Percentiles rank a stretch among this genome's conserved stretches.
Evolutionary conservation across 2,797 vertebrate genomes (phyloP).

Genomic region (Cryptoprocta ferox): DNA sequence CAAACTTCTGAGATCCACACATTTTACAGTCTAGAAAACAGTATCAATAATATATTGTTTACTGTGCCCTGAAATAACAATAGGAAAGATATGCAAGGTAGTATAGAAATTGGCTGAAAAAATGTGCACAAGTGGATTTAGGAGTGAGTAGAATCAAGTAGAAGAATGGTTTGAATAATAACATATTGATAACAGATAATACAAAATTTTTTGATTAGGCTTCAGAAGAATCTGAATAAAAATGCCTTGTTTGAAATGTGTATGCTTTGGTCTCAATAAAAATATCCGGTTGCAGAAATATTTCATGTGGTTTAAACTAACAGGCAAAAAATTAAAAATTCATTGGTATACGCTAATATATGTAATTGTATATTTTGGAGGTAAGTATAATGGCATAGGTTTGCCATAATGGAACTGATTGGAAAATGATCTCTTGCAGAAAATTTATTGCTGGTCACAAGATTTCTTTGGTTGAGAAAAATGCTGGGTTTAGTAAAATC

Average conservation of each 20-base stretch:
- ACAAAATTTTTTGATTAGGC: conserved; percentile 88
- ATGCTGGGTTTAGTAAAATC: conserved; percentile 71
- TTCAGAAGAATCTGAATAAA: conserved; percentile 87
- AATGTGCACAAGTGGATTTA: conserved; percentile 49
- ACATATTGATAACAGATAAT: conserved; percentile 89
- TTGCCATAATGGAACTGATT: conserved; percentile 81
- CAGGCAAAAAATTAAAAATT: conserved; percentile 85
- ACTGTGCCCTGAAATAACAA: neutral
- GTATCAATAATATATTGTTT: neutral
- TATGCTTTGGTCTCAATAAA: conserved; percentile 84
- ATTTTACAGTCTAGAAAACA: conserved; percentile 20
- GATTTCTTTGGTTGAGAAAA: conserved; percentile 76
- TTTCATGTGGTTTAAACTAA: conserved; percentile 88
- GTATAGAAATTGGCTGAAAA: neutral
- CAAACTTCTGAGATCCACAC: neutral
- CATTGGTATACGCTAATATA: conserved; percentile 82
- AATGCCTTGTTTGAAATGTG: conserved; percentile 89
- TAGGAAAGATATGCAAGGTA: neutral
- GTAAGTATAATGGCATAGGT: conserved; percentile 71
- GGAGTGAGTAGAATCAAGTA: conserved; percentile 77
- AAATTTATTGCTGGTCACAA: conserved; percentile 75
- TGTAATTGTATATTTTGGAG: conserved; percentile 84
- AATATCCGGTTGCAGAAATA: conserved; percentile 85
- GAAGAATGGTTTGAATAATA: conserved; percentile 82
- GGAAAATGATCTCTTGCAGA: conserved; percentile 84